These are phyloP conservation scores for Podarcis lilfordi DNA, from an alignment of 2,797 vertebrate genomes.

Conservation along the genomic window DNA sequence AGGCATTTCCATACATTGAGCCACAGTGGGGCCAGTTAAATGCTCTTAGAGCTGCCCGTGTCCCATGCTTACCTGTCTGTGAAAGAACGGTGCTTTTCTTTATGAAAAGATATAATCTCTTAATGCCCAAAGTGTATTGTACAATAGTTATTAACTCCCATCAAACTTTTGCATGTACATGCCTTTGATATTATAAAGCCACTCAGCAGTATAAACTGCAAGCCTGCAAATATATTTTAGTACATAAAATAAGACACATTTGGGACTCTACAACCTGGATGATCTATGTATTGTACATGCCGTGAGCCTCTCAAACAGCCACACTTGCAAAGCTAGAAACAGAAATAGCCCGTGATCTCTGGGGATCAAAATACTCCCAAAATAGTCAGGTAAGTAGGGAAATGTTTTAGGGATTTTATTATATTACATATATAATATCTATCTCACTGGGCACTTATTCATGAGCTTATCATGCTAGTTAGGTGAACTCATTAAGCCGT, in stretches of 20 bases:
- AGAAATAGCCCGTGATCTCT: slow-evolving; percentile 67
- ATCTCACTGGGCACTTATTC: slow-evolving; percentile 49
- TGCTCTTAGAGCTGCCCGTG: neutral
- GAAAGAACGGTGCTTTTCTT: neutral
- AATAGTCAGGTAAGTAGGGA: slow-evolving; percentile 53
- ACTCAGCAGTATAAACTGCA: slow-evolving; percentile 68
- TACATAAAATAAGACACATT: slow-evolving; percentile 66
- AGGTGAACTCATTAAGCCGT: slow-evolving; percentile 45
- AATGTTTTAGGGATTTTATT: slow-evolving; percentile 31
- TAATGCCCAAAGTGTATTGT: neutral
- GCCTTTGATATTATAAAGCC: slow-evolving; percentile 40
- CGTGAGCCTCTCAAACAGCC: slow-evolving; percentile 63
- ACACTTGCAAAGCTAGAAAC: slow-evolving; percentile 70
- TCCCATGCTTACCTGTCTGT: neutral
- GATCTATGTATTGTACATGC: slow-evolving; percentile 59
- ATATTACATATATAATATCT: neutral
- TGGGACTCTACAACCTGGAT: slow-evolving; percentile 62
- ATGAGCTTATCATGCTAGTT: slow-evolving; percentile 32
- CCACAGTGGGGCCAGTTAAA: neutral
- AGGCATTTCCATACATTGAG: neutral
- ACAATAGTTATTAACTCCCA: slow-evolving; percentile 12
- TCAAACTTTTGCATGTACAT: slow-evolving; percentile 37
- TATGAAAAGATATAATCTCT: neutral
- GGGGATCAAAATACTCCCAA: slow-evolving; percentile 52
- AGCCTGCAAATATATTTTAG: slow-evolving; percentile 66